Percentiles rank a stretch among this genome's conserved stretches.
Evolutionary conservation across 2,888 invertebrate species (phyloP).

Genomic region (Acrobasis repandana): DNA sequence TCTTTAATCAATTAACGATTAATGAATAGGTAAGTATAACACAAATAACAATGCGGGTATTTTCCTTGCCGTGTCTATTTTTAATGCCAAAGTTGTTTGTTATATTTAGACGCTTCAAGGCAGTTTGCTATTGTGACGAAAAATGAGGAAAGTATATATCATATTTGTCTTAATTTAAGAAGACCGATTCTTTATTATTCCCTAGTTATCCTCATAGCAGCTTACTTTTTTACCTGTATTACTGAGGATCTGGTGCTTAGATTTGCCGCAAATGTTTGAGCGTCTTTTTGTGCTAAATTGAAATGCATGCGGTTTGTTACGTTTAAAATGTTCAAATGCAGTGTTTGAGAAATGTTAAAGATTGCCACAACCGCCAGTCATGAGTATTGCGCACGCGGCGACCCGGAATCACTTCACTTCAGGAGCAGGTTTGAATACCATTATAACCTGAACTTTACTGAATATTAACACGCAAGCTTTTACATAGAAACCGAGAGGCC

Average conservation of each 20-base stretch:
- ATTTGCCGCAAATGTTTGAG: neutral
- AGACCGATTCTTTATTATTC: no score
- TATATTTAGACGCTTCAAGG: no score
- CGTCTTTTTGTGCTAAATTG: neutral
- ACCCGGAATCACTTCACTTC: constrained; percentile 52
- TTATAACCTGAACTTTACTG: constrained; percentile 37
- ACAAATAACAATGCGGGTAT: neutral
- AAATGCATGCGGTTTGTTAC: neutral
- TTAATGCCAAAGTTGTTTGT: no score
- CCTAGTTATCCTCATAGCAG: no score
- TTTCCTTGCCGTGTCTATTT: neutral
- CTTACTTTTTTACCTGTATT: no score
- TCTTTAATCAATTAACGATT: neutral
- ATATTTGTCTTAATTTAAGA: no score
- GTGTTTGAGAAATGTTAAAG: neutral
- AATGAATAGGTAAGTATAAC: neutral
- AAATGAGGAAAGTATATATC: no score
- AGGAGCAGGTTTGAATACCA: constrained; percentile 52
- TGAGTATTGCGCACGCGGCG: constrained; percentile 52
- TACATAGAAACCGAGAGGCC: constrained; percentile 3
- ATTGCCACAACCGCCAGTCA: constrained; percentile 35
- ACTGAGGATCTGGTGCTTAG: no score
- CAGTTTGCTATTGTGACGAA: no score
- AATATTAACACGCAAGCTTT: neutral
- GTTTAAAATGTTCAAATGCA: constrained; percentile 1